phyloP scores from a whole-genome alignment of 2,113 vertebrate genomes.

The Rhabdomys dilectus region DNA sequence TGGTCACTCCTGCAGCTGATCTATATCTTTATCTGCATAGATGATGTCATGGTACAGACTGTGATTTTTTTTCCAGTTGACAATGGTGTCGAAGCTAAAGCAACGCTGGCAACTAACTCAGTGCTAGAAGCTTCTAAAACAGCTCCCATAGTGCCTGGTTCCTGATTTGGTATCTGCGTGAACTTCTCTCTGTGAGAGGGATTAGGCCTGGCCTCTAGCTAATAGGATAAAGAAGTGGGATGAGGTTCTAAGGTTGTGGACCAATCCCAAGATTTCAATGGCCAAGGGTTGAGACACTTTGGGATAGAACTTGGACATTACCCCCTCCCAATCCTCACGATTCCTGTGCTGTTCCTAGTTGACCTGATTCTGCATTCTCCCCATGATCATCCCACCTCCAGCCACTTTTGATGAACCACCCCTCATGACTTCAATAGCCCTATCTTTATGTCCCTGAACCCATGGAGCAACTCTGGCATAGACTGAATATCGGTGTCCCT shows the following conservation, averaged over 20 bases:
- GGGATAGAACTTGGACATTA: background rate
- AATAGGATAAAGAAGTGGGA: background rate
- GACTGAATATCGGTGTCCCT: background rate
- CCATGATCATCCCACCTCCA: background rate
- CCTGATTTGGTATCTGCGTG: background rate
- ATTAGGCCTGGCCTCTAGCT: background rate
- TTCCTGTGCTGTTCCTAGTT: background rate
- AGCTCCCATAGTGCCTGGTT: accelerated
- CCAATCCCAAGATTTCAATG: background rate
- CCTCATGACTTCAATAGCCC: accelerated
- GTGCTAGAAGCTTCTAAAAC: background rate
- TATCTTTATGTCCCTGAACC: background rate
- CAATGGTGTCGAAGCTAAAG: background rate
- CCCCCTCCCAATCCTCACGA: background rate
- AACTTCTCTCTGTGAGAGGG: background rate
- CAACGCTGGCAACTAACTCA: background rate
- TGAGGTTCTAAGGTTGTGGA: background rate
- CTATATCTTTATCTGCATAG: background rate
- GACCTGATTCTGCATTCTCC: background rate
- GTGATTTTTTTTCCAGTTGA: background rate
- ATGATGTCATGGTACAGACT: background rate
- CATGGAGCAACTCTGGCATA: accelerated
- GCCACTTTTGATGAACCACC: background rate
- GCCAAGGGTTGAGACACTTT: background rate
- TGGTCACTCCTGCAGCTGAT: background rate